Percentiles rank a stretch among this genome's conserved stretches.
Conservation (phyloP, 2,797 vertebrate genomes). For the Chrysocyon brachyurus region DNA sequence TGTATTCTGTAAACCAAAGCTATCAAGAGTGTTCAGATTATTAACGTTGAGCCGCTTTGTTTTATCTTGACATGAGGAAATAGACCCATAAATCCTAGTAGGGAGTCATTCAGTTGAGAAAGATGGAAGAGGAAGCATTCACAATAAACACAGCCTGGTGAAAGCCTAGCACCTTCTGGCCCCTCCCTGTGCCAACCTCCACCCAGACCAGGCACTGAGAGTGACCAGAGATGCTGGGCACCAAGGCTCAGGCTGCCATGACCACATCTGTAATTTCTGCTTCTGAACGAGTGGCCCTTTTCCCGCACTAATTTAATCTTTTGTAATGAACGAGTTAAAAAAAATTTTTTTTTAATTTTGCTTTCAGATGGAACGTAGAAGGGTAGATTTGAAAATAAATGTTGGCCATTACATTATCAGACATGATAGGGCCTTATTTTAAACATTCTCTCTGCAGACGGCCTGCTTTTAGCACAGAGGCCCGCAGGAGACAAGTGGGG, state of each 20-base stretch:
- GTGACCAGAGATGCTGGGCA: not conserved
- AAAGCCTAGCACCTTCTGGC: fast-evolving
- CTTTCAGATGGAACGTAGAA: not conserved
- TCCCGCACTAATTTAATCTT: not conserved
- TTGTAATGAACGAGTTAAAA: not conserved
- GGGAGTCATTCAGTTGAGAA: not conserved
- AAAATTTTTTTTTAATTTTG: not conserved
- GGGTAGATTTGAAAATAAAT: slow-evolving; percentile 26
- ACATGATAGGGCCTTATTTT: not conserved
- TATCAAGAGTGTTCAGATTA: not conserved
- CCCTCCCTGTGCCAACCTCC: fast-evolving
- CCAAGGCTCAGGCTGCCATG: not conserved
- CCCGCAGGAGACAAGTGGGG: not conserved
- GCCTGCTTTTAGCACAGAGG: not conserved
- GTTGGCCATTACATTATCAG: not conserved
- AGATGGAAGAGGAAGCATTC: not conserved
- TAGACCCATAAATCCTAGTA: not conserved
- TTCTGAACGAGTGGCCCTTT: not conserved
- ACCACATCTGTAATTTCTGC: not conserved
- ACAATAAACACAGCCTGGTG: fast-evolving
- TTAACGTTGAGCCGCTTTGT: not conserved
- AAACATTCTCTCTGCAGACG: not conserved
- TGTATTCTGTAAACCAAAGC: not conserved
- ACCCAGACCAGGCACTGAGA: not conserved
- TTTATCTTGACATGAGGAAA: not conserved